Base-by-base conservation (phyloP, 2,888 invertebrate species). In the Cyclophora albipunctata region DNA sequence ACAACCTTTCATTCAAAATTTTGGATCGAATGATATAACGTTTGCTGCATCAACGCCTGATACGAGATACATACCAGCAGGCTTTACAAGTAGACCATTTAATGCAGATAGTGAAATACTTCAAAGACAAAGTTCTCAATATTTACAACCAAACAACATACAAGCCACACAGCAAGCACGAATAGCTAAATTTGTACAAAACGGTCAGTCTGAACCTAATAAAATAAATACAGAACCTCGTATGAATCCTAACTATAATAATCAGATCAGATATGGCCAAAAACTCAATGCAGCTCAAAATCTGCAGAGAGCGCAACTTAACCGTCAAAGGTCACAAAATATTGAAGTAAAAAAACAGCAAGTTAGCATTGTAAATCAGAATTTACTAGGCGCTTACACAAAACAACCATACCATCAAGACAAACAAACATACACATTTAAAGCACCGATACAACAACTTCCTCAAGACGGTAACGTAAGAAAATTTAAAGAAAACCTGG, bases 401-500 rank as follows among this genome's bases (percentile, higher is more conserved):
- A 77, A 75, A 60, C 71, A 76, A 68, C 74, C 74, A 57, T 75
- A 68, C 54, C 73, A 56, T 49, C 75, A 67, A 63, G 69, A 66
- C 5, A 78, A 70, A 59, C 75, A 76, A 58, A 60, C 67, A 3
- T 71, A 79, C 55, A 69, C 62, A n/a, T 69, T 75, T 54, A 69
- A 67, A 63, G 62, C 70, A 55, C 67, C 71, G 40, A 57, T 64
- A 41, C 66, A 66, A 51, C 69, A 71, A 50, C 66, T 70, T 57
- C 62, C 71, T 7, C 34, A 64, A 66, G 43, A 67, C 67, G 35
- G 59, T 73, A 63, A 59, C 50, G 67, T 71, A 57, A 73, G 64
- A 54, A 76, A 81, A 57, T 66, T 74, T 2, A 83, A 81, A 66
- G 75, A 81, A 64, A 86, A 84, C 60, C 67, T 81, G 79, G 86